Evolutionary conservation across 2,888 invertebrate genomes (phyloP).

Genomic region (Heliothis peltigera): DNA sequence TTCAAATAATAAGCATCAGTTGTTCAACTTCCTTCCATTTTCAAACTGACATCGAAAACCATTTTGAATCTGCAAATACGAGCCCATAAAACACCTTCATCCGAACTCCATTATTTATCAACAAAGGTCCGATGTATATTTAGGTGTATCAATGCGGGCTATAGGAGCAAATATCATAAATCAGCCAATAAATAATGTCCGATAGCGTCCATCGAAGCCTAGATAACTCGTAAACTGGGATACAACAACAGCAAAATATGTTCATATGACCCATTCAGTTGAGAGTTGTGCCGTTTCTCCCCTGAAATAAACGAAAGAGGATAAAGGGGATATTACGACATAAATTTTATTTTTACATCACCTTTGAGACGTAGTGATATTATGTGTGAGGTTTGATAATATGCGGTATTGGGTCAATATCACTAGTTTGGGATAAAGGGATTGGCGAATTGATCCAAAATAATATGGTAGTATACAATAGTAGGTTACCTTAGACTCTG

Average conservation of each 20-base stretch:
- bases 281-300: conserved; percentile 32
- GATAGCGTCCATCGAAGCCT: conserved; percentile 64
- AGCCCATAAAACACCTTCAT: conserved; percentile 48
- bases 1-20: conserved; percentile 5
- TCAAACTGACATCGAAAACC: conserved; percentile 26
- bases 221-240: conserved; percentile 68
- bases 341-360: conserved; percentile 61
- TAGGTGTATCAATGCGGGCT: conserved; percentile 58
- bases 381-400: conserved; percentile 26
- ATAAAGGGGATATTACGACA: conserved; percentile 43
- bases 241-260: conserved; percentile 58
- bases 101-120: conserved; percentile 51
- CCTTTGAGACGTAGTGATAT: conserved; percentile 41
- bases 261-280: conserved; percentile 48
- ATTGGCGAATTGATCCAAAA: conserved; percentile 18
- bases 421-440: conserved; percentile 3
- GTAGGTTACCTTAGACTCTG: neutral
- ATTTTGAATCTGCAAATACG: conserved; percentile 41
- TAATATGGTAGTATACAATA: neutral
- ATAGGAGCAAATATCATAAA: conserved; percentile 65
- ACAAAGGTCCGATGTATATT: conserved; percentile 48
- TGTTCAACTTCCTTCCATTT: conserved; percentile 6
- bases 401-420: conserved; percentile 11
- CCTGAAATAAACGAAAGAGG: conserved; percentile 43
- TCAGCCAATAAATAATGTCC: conserved; percentile 68